Percentiles rank a stretch among this genome's conserved stretches.
Evolutionary conservation across 2,797 vertebrate genomes (phyloP).

Genomic region (Micromesistius poutassou): DNA sequence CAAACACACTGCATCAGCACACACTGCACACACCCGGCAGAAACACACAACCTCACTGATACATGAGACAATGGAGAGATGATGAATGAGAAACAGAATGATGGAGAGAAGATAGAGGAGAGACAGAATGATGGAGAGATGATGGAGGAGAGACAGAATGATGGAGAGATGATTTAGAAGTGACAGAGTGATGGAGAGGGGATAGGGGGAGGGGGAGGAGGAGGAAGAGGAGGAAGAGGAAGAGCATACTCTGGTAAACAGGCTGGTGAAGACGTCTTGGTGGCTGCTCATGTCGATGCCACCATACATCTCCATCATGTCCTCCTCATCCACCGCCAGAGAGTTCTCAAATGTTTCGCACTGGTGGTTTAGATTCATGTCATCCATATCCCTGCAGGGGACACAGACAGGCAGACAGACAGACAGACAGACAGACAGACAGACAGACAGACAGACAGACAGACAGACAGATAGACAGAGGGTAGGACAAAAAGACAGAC

Average conservation of each 20-base stretch:
- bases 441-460: not conserved
- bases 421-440: not conserved
- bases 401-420: not conserved
- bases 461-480: not conserved
- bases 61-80: not conserved
- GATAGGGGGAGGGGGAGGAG: not conserved
- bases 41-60: not conserved
- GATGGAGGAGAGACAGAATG: not conserved
- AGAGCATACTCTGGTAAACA: conserved; percentile 81
- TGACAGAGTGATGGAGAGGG: not conserved
- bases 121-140: not conserved
- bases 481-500: not conserved
- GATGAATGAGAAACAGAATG: not conserved
- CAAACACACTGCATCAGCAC: not conserved
- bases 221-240: not conserved
- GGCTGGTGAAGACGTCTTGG: conserved; percentile 79
- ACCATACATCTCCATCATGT: conserved; percentile 75
- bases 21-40: no score
- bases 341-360: conserved; percentile 82
- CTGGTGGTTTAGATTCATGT: conserved; percentile 83
- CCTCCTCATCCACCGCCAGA: conserved; percentile 80
- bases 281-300: conserved; percentile 84
- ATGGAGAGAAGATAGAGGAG: not conserved
- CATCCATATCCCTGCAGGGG: conserved; percentile 76
- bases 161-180: not conserved